Percentiles rank a stretch among this genome's conserved stretches.
Evolutionary conservation across 2,888 invertebrate species (phyloP).

Genomic region (Ornithoptera alexandrae): DNA sequence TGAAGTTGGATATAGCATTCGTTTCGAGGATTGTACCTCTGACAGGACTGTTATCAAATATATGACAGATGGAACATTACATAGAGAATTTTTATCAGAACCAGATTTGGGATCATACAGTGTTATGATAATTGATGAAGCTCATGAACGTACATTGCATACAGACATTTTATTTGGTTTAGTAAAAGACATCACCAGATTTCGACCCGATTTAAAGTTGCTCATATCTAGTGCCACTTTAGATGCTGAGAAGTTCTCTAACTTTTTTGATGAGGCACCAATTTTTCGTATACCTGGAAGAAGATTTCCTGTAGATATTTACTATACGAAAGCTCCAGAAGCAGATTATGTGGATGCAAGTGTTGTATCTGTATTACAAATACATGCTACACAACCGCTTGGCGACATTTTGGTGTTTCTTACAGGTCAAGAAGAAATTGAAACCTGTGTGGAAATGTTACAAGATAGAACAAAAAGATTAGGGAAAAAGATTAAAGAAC

Average conservation of each 20-base stretch:
- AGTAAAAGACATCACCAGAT: slow-evolving; percentile 96
- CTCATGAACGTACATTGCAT: slow-evolving; percentile 98
- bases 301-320: slow-evolving; percentile 98
- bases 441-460: slow-evolving; percentile 92
- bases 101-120: slow-evolving; percentile 97
- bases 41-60: slow-evolving; percentile 98
- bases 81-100: slow-evolving; percentile 97
- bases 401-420: slow-evolving; percentile 98
- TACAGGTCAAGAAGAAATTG: slow-evolving; percentile 95
- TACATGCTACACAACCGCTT: slow-evolving; percentile 97
- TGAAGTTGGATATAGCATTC: slow-evolving; percentile 93
- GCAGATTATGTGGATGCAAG: slow-evolving; percentile 99
- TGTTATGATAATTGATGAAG: slow-evolving; percentile 99
- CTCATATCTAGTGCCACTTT: slow-evolving; percentile 98
- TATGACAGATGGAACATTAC: slow-evolving; percentile 99
- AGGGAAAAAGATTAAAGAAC: slow-evolving; percentile 95
- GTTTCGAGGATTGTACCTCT: slow-evolving; percentile 99
- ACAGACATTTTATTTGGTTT: slow-evolving; percentile 99
- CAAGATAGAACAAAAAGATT: slow-evolving; percentile 94
- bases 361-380: slow-evolving; percentile 98
- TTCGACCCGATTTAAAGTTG: slow-evolving; percentile 95
- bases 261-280: slow-evolving; percentile 99
- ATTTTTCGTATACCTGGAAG: slow-evolving; percentile 99
- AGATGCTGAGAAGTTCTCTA: slow-evolving; percentile 98
- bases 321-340: slow-evolving; percentile 99